Evolutionary conservation across 2,113 vertebrate species (phyloP).

Genomic region (Caloenas nicobarica): DNA sequence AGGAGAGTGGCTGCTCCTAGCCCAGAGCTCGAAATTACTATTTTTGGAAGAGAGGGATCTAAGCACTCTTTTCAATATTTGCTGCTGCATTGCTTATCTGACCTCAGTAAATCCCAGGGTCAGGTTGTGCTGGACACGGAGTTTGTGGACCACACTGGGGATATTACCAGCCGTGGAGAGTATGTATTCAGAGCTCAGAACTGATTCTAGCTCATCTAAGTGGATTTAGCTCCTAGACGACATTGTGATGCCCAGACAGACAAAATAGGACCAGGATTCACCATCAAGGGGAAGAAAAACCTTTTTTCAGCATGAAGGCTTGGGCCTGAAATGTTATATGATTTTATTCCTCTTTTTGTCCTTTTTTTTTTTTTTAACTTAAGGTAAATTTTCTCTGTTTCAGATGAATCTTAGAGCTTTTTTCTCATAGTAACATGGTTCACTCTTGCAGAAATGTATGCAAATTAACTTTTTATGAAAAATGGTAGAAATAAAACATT

Average conservation of each 20-base stretch:
- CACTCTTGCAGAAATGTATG: conserved; percentile 72
- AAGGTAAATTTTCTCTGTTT: conserved; percentile 36
- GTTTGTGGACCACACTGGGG: neutral
- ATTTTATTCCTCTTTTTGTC: conserved; percentile 12
- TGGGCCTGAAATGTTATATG: neutral
- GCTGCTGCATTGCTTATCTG: neutral
- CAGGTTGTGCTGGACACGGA: neutral
- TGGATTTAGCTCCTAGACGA: neutral
- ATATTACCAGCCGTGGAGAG: neutral
- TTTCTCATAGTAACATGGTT: conserved; percentile 32
- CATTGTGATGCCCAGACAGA: neutral
- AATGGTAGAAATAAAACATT: conserved; percentile 71
- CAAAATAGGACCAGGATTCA: neutral
- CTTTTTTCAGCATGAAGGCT: neutral
- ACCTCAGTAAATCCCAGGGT: neutral
- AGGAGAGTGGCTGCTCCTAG: neutral
- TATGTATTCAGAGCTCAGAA: neutral
- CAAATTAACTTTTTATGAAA: conserved; percentile 72
- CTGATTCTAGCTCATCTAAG: neutral
- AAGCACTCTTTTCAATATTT: neutral
- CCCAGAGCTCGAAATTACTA: neutral
- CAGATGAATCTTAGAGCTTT: conserved; percentile 40
- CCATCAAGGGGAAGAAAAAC: neutral
- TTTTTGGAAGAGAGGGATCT: neutral
- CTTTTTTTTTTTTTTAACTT: neutral